These are phyloP conservation scores for Brachypteracias leptosomus DNA, from an alignment of 2,113 vertebrate genomes.

Conservation along the genomic window DNA sequence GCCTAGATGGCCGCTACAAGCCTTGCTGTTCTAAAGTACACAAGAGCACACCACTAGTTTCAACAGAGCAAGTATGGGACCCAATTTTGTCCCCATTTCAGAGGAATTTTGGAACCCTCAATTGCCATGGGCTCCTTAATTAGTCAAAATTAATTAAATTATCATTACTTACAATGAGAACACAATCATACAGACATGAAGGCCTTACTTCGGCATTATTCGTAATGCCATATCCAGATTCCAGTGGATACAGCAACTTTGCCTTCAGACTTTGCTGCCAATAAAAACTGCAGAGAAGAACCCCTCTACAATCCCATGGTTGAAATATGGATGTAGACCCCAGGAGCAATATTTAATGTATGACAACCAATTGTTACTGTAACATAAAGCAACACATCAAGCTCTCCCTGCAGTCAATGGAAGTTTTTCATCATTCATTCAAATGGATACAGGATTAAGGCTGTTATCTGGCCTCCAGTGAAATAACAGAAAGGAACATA, in stretches of 20 bases:
- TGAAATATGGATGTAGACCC: background rate
- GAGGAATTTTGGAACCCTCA: background rate
- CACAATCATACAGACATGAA: background rate
- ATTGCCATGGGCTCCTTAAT: background rate
- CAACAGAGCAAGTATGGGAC: background rate
- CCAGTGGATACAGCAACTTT: background rate
- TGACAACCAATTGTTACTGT: background rate
- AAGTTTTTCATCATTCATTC: constrained; percentile 32
- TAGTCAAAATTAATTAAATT: background rate
- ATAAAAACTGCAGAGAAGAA: background rate
- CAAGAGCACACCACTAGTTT: background rate
- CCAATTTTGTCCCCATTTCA: background rate
- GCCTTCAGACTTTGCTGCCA: background rate
- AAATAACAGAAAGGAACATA: constrained; percentile 36
- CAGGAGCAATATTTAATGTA: background rate
- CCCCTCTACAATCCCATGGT: background rate
- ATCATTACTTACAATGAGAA: background rate
- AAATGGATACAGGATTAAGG: constrained; percentile 35
- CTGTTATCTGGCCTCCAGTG: constrained; percentile 38
- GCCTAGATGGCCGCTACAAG: background rate
- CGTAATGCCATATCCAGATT: background rate
- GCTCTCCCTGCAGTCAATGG: background rate
- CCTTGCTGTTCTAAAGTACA: background rate
- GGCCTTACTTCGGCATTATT: background rate
- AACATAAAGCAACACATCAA: background rate